A percentile compares a stretch with the other conserved stretches of the same genome.
phyloP scores from a whole-genome alignment of 1,140 invertebrate species.

The Drosophila lacteicornis region DNA sequence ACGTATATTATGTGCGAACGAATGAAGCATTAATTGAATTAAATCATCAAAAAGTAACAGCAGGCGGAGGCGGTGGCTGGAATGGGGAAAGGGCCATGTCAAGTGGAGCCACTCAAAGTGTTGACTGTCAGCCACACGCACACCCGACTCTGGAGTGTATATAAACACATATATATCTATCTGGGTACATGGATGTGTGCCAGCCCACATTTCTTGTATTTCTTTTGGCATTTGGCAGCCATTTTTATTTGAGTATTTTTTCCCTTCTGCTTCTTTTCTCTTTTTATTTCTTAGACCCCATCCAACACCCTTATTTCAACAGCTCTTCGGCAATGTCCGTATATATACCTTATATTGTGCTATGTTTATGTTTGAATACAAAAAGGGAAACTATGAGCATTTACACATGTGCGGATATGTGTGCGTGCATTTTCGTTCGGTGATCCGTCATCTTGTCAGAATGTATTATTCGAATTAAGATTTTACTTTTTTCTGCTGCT shows the following conservation, averaged over 20 bases:
- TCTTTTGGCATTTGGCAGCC: constrained; percentile 70
- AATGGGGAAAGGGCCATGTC: constrained; percentile 53
- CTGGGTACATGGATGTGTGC: constrained; percentile 14
- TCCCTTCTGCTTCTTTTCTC: not conserved
- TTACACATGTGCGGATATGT: constrained; percentile 49
- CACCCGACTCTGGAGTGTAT: constrained; percentile 36
- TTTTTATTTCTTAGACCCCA: constrained; percentile 34
- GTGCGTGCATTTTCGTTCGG: constrained; percentile 81
- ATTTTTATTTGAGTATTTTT: constrained; percentile 59
- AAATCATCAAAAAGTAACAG: constrained; percentile 71
- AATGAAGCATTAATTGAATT: constrained; percentile 79
- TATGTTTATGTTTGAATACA: constrained; percentile 45
- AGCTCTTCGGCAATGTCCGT: constrained; percentile 39
- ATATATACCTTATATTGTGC: constrained; percentile 17
- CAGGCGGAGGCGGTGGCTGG: constrained; percentile 10
- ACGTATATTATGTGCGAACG: constrained; percentile 40
- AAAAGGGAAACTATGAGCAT: constrained; percentile 78
- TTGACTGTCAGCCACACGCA: constrained; percentile 79
- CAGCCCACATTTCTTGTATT: constrained; percentile 56
- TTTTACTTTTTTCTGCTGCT: constrained; percentile 76
- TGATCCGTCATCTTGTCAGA: constrained; percentile 84
- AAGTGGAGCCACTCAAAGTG: constrained; percentile 79
- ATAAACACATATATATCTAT: constrained; percentile 8
- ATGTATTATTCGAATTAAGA: constrained; percentile 84
- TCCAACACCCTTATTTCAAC: constrained; percentile 78